Base-by-base conservation (phyloP, 2,797 vertebrate species). In the Coreius guichenoti region DNA sequence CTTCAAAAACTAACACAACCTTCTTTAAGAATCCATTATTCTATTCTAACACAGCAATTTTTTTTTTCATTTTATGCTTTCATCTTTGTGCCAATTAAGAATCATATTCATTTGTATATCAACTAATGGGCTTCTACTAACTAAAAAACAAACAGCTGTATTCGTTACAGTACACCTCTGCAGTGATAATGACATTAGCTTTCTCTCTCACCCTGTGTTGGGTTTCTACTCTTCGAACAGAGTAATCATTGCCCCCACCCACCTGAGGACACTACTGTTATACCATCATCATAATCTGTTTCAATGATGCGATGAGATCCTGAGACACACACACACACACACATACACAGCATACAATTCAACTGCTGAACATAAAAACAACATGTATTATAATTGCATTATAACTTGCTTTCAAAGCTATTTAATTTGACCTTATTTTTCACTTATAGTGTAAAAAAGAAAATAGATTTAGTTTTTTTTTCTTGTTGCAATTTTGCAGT, bases 291-390 rank as follows among this genome's bases (percentile, higher is more conserved):
- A 97, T 97, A 98, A 96, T 99, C 98, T 96, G 97, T 96, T 94
- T 99, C 98, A 98, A 95, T 97, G 97, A 99, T 97, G 95, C 97
- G 97, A 93, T 98, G 98, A 93, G 98, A 99, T 96, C 98, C 98
- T 99, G 97, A 86, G 86, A 90, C 90, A 95, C 89, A 93, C 94
- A 92, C 93, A 94, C 90, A 95, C 93, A 91, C 86, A 76, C 51
- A 78, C 13, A 77, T 5, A 96, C 84, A 90, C 83, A 89, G 78
- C 88, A 92, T 80, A 93, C 79, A 87, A 88, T 90, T 90, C 90
- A 87, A 80, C 43, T 45, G 36, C 77, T 77, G 65, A 12, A 69
- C 29, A 74, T 81, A 83, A 86, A 88, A 69, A 78, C 90, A 84
- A 82, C 86, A 89, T 56, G 87, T 69, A 77, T 72, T 82, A 83